Conservation (phyloP, 2,113 vertebrate genomes). For the Siniperca knerii region DNA sequence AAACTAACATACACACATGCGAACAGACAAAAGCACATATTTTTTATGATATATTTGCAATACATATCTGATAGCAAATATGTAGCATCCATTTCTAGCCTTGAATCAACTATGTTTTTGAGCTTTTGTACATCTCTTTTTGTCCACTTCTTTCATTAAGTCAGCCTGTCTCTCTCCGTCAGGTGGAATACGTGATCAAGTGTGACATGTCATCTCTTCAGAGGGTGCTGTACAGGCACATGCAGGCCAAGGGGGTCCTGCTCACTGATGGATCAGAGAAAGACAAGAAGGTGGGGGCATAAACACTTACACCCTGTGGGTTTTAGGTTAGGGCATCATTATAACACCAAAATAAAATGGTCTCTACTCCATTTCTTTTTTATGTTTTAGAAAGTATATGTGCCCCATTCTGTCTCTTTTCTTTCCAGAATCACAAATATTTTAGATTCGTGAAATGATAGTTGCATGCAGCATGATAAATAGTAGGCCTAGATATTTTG, state of each 20-base stretch:
- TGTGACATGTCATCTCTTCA: conserved; percentile 98
- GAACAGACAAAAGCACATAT: neutral
- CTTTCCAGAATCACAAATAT: neutral
- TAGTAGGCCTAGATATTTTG: neutral
- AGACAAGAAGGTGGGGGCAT: conserved; percentile 93
- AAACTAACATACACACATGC: neutral
- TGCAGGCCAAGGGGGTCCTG: conserved; percentile 97
- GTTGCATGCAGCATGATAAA: neutral
- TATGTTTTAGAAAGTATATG: neutral
- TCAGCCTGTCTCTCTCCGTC: neutral
- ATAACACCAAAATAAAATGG: neutral
- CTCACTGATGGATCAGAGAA: conserved; percentile 97
- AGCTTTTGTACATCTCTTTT: neutral
- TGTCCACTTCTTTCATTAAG: neutral
- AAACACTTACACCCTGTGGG: neutral
- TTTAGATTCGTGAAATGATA: neutral
- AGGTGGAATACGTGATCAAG: conserved; percentile 98
- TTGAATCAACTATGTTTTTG: neutral
- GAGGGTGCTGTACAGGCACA: conserved; percentile 95
- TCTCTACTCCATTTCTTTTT: neutral
- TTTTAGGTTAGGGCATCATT: neutral
- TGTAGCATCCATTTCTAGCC: neutral
- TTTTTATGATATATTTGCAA: neutral
- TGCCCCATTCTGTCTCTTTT: neutral
- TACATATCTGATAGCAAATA: neutral